Base-by-base conservation (phyloP, 2,888 invertebrate genomes). In the Caenorhabditis sp. region DNA sequence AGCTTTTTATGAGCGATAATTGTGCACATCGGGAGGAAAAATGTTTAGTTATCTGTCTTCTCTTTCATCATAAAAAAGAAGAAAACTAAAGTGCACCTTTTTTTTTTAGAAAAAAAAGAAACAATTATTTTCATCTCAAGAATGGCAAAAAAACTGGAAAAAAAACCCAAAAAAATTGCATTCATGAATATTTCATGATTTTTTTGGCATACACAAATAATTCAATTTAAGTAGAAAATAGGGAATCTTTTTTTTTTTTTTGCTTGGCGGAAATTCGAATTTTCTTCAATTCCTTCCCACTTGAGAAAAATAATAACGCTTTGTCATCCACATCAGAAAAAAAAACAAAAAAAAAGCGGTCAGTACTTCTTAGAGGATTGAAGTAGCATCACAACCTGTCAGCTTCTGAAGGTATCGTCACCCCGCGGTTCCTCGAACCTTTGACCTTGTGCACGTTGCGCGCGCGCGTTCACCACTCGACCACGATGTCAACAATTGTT, bases 351-450 rank as follows among this genome's bases (percentile, higher is more conserved):
- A 58, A 31, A 58, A 58, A 31, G 73, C 73, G 73, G 73, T 73
- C 73, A 68, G 73, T 66, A 73, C 73, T 73, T 73, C 73, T 73
- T 73, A 68, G 73, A 73, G 73, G 73, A 63, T 65, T 68, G 61
- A 68, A 67, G 59, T 57, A 64, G 51, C 68, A 68, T 73, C 73
- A 73, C 65, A 57, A 68, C 65, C 73, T 54, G 58, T 73, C 68
- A 68, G 68, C 65, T 68, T 61, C 54, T 58, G 59, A 53, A 58
- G 53, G 58, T 49, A 66, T 73, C 73, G 62, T 73, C 73, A 73
- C 50, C 57, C 73, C 73, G 68, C 73, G 26, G 58, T 63, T 64
- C 19, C 17, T 31, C 50, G 64, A 71, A 72, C 72, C 72, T 61
- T 14, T 17, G 54, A 4, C 53, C 14, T 12, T 23, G 27, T 21